phyloP scores from a whole-genome alignment of 2,888 invertebrate genomes.

The Rhagonycha lutea region DNA sequence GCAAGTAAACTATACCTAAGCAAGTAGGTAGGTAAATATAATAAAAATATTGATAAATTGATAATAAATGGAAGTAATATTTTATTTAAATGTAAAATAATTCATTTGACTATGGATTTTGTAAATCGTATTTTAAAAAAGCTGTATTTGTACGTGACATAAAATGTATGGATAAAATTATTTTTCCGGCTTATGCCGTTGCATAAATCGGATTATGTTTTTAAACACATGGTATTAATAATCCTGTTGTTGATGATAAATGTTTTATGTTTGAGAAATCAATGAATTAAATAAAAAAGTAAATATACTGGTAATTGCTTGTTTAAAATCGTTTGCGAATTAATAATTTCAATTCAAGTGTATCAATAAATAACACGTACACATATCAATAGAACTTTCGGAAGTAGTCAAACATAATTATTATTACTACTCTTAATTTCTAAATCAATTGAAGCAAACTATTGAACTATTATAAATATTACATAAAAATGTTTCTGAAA shows the following conservation, averaged over 20 bases:
- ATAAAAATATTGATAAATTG: neutral
- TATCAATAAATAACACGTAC: neutral
- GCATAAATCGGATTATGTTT: neutral
- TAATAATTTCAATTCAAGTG: neutral
- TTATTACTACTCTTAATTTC: too few relatives aligned
- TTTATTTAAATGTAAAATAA: neutral
- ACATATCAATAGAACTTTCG: too few relatives aligned
- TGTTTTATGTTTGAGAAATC: neutral
- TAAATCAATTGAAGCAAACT: too few relatives aligned
- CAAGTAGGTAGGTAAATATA: too few relatives aligned
- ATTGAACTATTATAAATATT: too few relatives aligned
- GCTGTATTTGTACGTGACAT: neutral
- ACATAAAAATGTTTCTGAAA: too few relatives aligned
- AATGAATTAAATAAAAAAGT: neutral
- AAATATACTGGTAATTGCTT: neutral
- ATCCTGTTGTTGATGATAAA: conserved; percentile 2
- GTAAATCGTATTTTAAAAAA: neutral
- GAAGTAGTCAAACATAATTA: too few relatives aligned
- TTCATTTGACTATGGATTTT: neutral
- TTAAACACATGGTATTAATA: neutral
- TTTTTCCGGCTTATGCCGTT: neutral
- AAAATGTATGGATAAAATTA: neutral
- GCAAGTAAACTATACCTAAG: too few relatives aligned
- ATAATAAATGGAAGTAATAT: neutral
- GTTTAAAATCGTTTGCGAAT: neutral